Evolutionary conservation across 2,797 vertebrate species (phyloP), one percentile per base, ranked within the genome.

Genomic region (Onychomys leucogaster): DNA sequence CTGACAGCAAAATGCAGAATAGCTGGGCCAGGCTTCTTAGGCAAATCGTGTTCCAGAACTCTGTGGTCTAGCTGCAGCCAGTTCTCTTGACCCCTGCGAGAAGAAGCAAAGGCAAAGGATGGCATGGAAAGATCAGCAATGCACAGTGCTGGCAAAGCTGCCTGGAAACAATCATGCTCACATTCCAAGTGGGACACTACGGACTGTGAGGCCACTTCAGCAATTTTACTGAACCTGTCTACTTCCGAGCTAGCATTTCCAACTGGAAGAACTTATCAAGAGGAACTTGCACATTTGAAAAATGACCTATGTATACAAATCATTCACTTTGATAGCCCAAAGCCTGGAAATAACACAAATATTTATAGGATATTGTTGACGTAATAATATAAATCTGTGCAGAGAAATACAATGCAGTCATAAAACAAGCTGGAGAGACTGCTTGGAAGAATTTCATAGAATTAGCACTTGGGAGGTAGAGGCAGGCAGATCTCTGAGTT

Each of bases 51-150:
- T 94, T 99, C 99, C 85, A 99, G 99, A 97, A 99, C 99, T 98
- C 99, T 99, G 98, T 99, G 99, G 98, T 99, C 99, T 98, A 99
- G 98, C 97, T 99, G 99, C 90, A 99, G 99, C 99, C 99, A 99
- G 96, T 99, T 99, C 34, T 98, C 99, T 98, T 99, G 99, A 97
- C 99, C 99, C 93, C 99, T 99, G 97, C 34, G 82, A 92, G 80
- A 94, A 95, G 97, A 90, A 97, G 92, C 25, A 77, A 75, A 95
- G 61, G 46, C 21, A n/a, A 43, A 61, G 4, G 46, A 52, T 89
- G 57, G n/a, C 49, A 37, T 1, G 23, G 29, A 59, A 77, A 86
- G 32, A 49, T 76, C 37, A 32, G 3, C 23, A 78, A 55, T n/a
- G 69, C 2, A 17, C 41, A 5, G n/a, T 8, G 41, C 8, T 46